A percentile compares a stretch with the other conserved stretches of the same genome.
Conservation (phyloP, 35 echinoderm and acorn worm species). For the Heliocidaris tuberculata region DNA sequence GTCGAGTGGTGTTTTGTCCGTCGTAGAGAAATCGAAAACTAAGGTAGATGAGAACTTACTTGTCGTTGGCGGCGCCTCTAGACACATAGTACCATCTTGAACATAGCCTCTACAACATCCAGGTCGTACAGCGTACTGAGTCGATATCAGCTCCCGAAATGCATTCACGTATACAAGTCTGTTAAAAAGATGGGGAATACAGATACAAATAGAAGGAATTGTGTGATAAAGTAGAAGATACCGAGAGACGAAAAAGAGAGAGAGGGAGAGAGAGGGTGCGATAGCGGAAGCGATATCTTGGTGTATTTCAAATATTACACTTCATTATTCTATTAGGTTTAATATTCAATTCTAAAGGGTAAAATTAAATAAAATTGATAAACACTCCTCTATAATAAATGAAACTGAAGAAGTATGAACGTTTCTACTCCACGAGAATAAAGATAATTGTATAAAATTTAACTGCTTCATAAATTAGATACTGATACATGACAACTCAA, state of each 20-base stretch:
- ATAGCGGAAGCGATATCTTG: background rate
- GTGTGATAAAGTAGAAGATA: background rate
- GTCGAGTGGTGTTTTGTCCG: too few relatives aligned
- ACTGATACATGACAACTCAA: too few relatives aligned
- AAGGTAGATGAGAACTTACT: background rate
- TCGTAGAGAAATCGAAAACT: too few relatives aligned
- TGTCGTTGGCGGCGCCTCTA: constrained; percentile 31
- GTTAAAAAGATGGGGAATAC: background rate
- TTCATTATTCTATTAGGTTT: background rate
- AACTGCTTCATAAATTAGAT: too few relatives aligned
- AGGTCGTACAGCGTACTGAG: constrained; percentile 25
- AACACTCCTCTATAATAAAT: too few relatives aligned
- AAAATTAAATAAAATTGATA: too few relatives aligned
- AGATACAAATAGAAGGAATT: background rate
- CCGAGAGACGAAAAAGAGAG: background rate
- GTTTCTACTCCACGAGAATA: too few relatives aligned
- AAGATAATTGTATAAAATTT: too few relatives aligned
- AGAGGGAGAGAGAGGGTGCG: background rate
- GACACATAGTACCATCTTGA: background rate
- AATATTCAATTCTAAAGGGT: background rate
- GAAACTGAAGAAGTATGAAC: too few relatives aligned
- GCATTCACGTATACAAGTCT: constrained; percentile 41
- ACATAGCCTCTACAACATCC: constrained; percentile 22
- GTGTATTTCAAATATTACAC: background rate
- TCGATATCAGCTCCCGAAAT: constrained; percentile 25